These are phyloP conservation scores for Cotesia vestalis DNA, from an alignment of 1,140 invertebrate species.

Conservation along the genomic window DNA sequence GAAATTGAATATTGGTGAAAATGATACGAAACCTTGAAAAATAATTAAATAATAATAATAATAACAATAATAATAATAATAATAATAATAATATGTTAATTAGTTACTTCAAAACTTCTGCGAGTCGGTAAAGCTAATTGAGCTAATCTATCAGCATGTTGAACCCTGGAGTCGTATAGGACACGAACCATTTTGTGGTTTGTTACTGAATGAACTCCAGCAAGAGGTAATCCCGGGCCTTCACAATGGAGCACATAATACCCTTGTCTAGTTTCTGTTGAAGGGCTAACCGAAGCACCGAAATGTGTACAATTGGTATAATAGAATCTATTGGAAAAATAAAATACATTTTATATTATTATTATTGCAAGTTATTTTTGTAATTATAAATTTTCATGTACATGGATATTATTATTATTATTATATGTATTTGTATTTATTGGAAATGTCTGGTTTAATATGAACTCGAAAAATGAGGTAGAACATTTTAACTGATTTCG, in stretches of 20 bases:
- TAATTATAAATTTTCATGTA: too few species aligned
- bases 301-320: conserved; percentile 86
- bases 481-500: too few species aligned
- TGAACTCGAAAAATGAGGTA: too few species aligned
- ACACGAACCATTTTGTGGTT: conserved; percentile 77
- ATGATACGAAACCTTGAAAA: too few species aligned
- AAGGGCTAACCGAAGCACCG: conserved; percentile 74
- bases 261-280: conserved; percentile 67
- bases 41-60: too few species aligned
- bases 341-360: too few species aligned
- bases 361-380: too few species aligned
- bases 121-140: conserved; percentile 78
- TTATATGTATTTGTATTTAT: too few species aligned
- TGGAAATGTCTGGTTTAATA: too few species aligned
- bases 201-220: conserved; percentile 76
- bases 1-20: too few species aligned
- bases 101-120: conserved; percentile 73
- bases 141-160: conserved; percentile 70
- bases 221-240: conserved; percentile 80
- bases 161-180: conserved; percentile 78
- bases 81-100: background rate
- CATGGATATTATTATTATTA: too few species aligned
- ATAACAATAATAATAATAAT: too few species aligned
- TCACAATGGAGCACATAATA: conserved; percentile 83
- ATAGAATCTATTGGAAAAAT: conserved; percentile 59